Evolutionary conservation across 1,140 invertebrate species (phyloP).

Genomic region (Tetramorium parvispinum): DNA sequence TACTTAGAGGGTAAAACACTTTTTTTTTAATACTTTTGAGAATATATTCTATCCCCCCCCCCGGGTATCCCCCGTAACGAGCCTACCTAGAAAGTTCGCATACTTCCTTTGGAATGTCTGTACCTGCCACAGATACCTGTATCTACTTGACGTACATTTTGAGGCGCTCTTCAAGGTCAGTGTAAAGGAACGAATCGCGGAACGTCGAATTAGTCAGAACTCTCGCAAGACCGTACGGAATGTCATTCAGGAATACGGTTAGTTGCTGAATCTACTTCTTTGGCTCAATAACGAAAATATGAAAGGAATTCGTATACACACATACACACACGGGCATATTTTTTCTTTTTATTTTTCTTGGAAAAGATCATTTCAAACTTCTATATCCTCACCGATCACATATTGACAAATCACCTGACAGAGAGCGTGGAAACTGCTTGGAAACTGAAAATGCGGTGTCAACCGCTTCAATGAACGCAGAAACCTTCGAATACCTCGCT

Average conservation of each 20-base stretch:
- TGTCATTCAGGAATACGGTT: background rate
- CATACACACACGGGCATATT: background rate
- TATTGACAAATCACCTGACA: conserved; percentile 36
- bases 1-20: background rate
- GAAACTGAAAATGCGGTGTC: background rate
- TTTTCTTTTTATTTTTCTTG: background rate
- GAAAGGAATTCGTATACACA: background rate
- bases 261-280: background rate
- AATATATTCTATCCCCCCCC: no score
- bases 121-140: conserved; percentile 25
- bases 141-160: conserved; percentile 6
- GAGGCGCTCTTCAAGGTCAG: background rate
- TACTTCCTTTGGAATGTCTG: background rate
- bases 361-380: conserved; percentile 14
- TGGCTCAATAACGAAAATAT: background rate
- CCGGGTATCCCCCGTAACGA: background rate
- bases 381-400: background rate
- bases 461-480: conserved; percentile 31
- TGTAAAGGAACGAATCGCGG: background rate
- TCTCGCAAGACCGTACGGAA: background rate
- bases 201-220: conserved; percentile 1
- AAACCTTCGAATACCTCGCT: conserved; percentile 42
- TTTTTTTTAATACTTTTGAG: background rate
- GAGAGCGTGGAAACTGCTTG: conserved; percentile 22
- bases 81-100: background rate